These are phyloP conservation scores for Osedax frankpressi DNA, from an alignment of 2,888 invertebrate genomes.

Conservation along the genomic window DNA sequence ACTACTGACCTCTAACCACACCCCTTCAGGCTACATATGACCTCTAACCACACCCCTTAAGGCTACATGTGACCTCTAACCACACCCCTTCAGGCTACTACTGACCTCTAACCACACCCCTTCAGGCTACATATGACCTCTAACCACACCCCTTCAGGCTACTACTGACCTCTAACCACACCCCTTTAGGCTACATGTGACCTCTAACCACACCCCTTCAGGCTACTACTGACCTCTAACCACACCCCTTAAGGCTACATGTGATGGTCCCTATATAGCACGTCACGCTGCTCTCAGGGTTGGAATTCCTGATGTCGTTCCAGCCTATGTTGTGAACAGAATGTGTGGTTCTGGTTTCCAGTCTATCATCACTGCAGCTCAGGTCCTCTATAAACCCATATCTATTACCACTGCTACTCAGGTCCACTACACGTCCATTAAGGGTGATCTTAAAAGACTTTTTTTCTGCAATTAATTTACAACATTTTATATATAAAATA, in stretches of 20 bases:
- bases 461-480: too few species aligned
- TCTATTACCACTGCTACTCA: too few species aligned
- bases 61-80: not conserved
- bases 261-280: constrained; percentile 66
- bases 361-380: constrained; percentile 74
- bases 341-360: constrained; percentile 97
- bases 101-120: too few species aligned
- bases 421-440: too few species aligned
- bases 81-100: too few species aligned
- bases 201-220: constrained; percentile 44
- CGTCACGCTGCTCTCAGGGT: constrained; percentile 73
- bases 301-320: constrained; percentile 65
- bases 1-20: too few species aligned
- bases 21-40: too few species aligned
- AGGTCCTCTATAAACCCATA: constrained; percentile 59
- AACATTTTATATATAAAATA: too few species aligned
- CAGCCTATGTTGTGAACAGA: constrained; percentile 76
- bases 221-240: not conserved
- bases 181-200: constrained; percentile 57
- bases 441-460: too few species aligned
- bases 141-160: not conserved
- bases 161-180: not conserved
- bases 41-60: not conserved
- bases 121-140: constrained; percentile 60
- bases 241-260: constrained; percentile 50